Percentiles rank a stretch among this genome's conserved stretches.
Conservation (phyloP, 2,113 vertebrate species). For the Sinocyclocheilus grahami region DNA sequence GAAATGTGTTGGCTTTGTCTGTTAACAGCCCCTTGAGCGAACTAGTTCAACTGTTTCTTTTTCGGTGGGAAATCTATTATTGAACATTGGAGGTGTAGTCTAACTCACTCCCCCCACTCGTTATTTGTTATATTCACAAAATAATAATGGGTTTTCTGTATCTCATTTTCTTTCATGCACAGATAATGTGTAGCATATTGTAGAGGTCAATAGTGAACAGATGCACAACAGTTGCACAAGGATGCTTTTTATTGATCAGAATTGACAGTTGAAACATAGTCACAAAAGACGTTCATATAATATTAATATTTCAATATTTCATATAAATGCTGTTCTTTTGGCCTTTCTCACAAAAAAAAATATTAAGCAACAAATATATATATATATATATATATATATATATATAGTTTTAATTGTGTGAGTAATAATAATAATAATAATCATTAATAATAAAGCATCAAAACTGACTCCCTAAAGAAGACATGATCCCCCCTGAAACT, state of each 20-base stretch:
- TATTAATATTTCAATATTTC: too few species aligned
- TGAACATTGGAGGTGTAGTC: not conserved
- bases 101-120: not conserved
- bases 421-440: too few species aligned
- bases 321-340: too few species aligned
- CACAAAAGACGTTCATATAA: too few species aligned
- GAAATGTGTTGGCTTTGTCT: constrained; percentile 51
- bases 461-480: too few species aligned
- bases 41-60: constrained; percentile 18
- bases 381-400: too few species aligned
- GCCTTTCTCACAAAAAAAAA: too few species aligned
- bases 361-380: too few species aligned
- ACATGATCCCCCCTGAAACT: too few species aligned
- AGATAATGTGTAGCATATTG: constrained; percentile 5
- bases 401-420: too few species aligned
- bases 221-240: not conserved
- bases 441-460: too few species aligned
- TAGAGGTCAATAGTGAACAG: not conserved
- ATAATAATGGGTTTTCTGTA: constrained; percentile 15
- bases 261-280: too few species aligned
- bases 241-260: not conserved
- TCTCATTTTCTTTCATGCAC: not conserved
- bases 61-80: constrained; percentile 29
- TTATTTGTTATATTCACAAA: not conserved
- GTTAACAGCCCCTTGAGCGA: constrained; percentile 27